These are phyloP conservation scores for Drosophila suzukii DNA, from an alignment of 1,140 invertebrate genomes.

Conservation along the genomic window DNA sequence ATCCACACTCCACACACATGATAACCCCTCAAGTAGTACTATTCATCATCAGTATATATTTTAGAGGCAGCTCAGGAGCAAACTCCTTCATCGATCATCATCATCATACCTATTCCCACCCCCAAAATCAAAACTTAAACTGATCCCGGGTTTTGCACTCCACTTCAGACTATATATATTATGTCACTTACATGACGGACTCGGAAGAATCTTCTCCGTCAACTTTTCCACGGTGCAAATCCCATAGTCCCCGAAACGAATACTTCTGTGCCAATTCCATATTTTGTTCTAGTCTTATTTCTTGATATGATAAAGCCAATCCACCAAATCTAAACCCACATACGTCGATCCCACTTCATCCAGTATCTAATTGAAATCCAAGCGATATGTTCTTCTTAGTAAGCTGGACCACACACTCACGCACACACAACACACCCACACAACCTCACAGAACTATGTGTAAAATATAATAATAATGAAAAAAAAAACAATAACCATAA, in stretches of 20 bases:
- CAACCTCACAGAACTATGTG: constrained; percentile 28
- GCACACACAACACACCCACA: constrained; percentile 7
- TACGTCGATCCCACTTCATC: background rate
- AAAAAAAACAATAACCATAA: constrained; percentile 42
- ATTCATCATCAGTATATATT: background rate
- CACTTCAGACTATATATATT: background rate
- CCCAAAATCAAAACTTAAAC: background rate
- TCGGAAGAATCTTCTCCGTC: background rate
- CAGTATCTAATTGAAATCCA: background rate
- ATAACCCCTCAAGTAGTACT: background rate
- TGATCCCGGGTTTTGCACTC: background rate
- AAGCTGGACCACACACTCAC: constrained; percentile 17
- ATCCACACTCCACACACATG: constrained; percentile 18
- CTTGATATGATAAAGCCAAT: background rate
- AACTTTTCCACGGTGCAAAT: background rate
- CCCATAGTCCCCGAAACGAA: constrained; percentile 1
- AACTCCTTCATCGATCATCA: constrained; percentile 1
- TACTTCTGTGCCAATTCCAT: constrained; percentile 41
- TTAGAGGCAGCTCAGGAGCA: constrained; percentile 3
- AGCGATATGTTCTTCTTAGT: background rate
- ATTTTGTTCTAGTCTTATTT: constrained; percentile 31
- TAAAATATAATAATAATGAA: constrained; percentile 48
- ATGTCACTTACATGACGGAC: background rate
- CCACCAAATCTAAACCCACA: background rate
- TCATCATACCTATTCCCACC: background rate